phyloP scores from a whole-genome alignment of 2,113 vertebrate genomes.

The Phycodurus eques region DNA sequence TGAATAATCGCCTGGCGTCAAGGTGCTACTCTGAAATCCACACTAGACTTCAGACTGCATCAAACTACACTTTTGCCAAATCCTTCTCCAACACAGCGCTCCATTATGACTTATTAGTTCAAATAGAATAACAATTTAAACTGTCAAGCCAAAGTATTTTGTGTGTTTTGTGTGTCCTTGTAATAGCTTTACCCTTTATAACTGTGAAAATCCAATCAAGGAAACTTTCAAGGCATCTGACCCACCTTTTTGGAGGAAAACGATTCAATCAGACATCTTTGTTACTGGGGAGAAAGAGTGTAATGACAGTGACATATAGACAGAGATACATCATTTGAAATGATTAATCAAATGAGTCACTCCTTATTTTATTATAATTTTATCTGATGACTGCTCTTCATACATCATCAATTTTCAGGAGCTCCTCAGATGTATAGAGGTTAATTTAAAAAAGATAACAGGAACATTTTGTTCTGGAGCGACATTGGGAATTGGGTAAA shows the following conservation, averaged over 20 bases:
- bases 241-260: background rate
- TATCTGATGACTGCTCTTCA: slow-evolving; percentile 36
- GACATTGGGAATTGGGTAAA: slow-evolving; percentile 3
- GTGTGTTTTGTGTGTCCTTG: background rate
- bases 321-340: no score
- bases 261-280: slow-evolving; percentile 8
- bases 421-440: slow-evolving; percentile 36
- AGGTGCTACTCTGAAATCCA: no score
- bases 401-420: slow-evolving; percentile 47
- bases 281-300: slow-evolving; percentile 18
- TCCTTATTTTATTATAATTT: slow-evolving; percentile 62
- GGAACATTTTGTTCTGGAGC: slow-evolving; percentile 13
- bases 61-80: background rate
- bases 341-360: slow-evolving; percentile 26
- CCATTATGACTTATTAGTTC: background rate
- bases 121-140: background rate
- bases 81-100: background rate
- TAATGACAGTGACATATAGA: slow-evolving; percentile 11
- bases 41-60: no score
- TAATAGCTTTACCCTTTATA: slow-evolving; percentile 1
- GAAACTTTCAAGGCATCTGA: slow-evolving; percentile 40
- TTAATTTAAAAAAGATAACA: slow-evolving; percentile 22
- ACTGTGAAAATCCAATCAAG: slow-evolving; percentile 29
- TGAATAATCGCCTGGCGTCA: no score
- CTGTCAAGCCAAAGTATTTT: background rate